Evolutionary conservation across 2,113 vertebrate species (phyloP), one percentile per base, ranked within the genome.

Genomic region (Himantopus leucocephalus): DNA sequence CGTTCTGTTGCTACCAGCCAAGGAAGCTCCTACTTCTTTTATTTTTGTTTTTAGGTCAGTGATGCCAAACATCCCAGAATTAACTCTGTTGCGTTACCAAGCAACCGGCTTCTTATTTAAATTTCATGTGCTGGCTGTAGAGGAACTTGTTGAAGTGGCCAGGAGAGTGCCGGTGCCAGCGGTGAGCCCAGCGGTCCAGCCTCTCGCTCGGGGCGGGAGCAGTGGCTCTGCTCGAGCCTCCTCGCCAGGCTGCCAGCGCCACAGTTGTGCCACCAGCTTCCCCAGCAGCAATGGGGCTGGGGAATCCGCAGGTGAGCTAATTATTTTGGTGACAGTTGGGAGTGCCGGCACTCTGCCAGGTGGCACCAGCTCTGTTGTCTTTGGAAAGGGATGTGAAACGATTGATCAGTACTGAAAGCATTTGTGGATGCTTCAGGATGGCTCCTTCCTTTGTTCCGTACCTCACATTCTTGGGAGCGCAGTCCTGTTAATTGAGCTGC

Each of bases 81-180:
- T 48, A 84, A 62, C 43, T 43, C 58, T 34, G 3, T 30, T 29
- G 29, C 32, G 5, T 43, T 74, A 50, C 17, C 34, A 63, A 6
- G 52, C 18, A 59, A 6, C 7, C 1, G 14, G 34, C 14, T 76
- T 21, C 52, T 43, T 14, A 37, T 4, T 71, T 47, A 50, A 35
- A 70, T 81, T 14, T 22, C 73, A 17, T 2, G 1, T 37, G 9
- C 55, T 77, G 24, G 37, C 63, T 41, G 34, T 26, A 37, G 56
- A 45, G 20, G 14, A 29, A 20, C 43, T 53, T 53, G 30, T 4
- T 35, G 45, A 20, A 34, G 39, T n/a, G 10, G 2, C 21, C 14
- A 16, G 60, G 81, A 14, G 8, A 21, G 32, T 9, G 45, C 34
- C 21, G 0, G 0, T 9, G 45, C 34, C 24, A 0, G 0, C 4